Conservation (phyloP, 2,888 invertebrate genomes). For the Acrobasis consociella region DNA sequence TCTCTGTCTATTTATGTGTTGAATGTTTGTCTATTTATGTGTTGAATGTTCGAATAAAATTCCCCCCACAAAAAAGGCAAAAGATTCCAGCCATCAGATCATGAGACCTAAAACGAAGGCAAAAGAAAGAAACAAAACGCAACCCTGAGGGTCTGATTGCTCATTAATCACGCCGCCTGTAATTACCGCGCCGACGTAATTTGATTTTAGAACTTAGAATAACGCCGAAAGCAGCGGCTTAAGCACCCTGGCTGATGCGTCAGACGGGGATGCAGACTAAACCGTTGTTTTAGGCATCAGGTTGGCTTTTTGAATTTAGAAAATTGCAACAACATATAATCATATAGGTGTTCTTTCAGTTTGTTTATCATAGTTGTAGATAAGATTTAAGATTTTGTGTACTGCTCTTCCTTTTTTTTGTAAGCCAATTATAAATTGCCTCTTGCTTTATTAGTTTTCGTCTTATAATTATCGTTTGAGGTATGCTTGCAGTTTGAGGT, state of each 20-base stretch:
- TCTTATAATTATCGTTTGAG: no score
- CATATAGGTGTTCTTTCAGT: no score
- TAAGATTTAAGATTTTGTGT: no score
- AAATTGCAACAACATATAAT: background rate
- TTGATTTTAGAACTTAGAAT: slow-evolving; percentile 70
- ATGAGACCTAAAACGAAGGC: background rate
- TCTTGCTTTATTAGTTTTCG: no score
- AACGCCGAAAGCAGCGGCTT: slow-evolving; percentile 41
- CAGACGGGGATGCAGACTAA: slow-evolving; percentile 12
- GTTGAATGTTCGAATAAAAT: no score
- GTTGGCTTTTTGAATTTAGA: slow-evolving; percentile 4
- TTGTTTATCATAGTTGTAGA: no score
- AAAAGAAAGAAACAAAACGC: slow-evolving; percentile 31
- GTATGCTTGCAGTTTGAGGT: no score
- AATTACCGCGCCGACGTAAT: slow-evolving; percentile 73
- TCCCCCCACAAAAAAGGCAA: background rate
- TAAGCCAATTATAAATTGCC: no score
- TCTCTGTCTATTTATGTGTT: no score
- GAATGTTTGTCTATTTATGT: no score
- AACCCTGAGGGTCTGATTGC: slow-evolving; percentile 64
- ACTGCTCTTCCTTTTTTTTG: no score
- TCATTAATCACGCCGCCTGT: slow-evolving; percentile 78
- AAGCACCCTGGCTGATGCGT: slow-evolving; percentile 11
- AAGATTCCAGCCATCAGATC: background rate
- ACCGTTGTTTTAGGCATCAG: slow-evolving; percentile 4